These are phyloP conservation scores for Arvicanthis niloticus DNA, from an alignment of 2,113 vertebrate species.

Conservation along the genomic window DNA sequence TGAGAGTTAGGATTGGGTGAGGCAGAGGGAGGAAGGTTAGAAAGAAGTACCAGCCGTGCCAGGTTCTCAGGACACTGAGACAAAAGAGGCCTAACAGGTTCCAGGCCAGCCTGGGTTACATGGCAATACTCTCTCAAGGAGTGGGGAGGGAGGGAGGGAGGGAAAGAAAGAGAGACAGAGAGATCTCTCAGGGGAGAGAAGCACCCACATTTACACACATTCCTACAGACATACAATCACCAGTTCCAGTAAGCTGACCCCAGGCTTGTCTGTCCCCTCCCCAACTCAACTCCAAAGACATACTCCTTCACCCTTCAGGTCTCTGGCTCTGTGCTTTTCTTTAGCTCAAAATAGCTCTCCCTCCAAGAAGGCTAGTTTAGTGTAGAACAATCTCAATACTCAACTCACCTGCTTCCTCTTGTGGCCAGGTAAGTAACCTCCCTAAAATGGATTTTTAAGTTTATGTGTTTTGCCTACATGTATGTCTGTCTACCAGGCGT, in stretches of 20 bases:
- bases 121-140: neutral
- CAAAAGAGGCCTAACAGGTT: neutral
- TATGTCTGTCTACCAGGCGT: too few species aligned
- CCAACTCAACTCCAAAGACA: neutral
- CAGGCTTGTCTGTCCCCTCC: too few species aligned
- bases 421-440: neutral
- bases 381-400: rapidly evolving
- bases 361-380: neutral
- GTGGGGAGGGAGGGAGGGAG: neutral
- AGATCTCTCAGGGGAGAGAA: too few species aligned
- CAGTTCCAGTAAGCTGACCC: too few species aligned
- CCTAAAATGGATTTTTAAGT: neutral
- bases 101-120: neutral
- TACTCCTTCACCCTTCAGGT: neutral
- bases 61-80: neutral
- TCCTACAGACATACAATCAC: neutral
- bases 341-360: neutral
- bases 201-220: neutral
- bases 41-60: neutral
- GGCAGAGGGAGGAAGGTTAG: neutral
- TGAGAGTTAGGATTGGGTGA: neutral
- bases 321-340: neutral
- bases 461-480: neutral
- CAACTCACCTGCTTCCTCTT: neutral
- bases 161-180: too few species aligned